Base-by-base conservation (phyloP, 2,113 vertebrate species). In the Hippopotamus amphibius region DNA sequence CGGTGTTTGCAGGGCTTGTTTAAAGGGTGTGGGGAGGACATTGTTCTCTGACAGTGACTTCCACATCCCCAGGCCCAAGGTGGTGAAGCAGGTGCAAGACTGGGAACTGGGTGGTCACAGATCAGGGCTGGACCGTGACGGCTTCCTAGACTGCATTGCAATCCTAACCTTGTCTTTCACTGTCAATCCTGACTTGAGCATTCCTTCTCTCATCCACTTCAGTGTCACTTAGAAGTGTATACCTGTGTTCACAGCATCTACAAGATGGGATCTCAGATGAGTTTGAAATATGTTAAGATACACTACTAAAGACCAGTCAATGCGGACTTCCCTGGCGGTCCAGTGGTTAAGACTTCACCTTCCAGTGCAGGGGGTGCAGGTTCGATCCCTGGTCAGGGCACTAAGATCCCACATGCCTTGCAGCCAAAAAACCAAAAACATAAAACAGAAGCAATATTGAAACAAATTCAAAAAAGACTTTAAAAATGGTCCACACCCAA, bases 121-220 rank as follows among this genome's bases (percentile, higher is more conserved):
- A 33, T 0, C 19, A 28, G 10, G 30, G 72, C 83, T 46, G 33
- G 41, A 7, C 28, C 6, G 0, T 1, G 65, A 50, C 16, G 7
- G 41, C 21, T 50, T 41, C 26, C 7, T 12, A 19, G 19, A 33
- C 26, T 46, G 0, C 24, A 24, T 7, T 28, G 19, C 53, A 14
- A 3, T 6, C 48, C 59, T 19, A 33, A 37, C 26, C n/a, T 55
- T 53, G 17, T 28, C 77, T 57, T 69, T 50, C 61, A 33, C 19
- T 53, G 55, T 5, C 11, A 37, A 24, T 5, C 59, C 28, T 48
- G 50, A 17, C 16, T 1, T 9, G 26, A 17, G 10, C 61, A 12
- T 65, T 13, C 28, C 71, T 68, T 46, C 48, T 4, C 69, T 53
- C 53, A 16, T 6, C 33, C 8, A 68, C 13, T 22, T 79, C 71